These are phyloP conservation scores for Troides oblongomaculatus DNA, from an alignment of 2,888 invertebrate species.

Conservation along the genomic window DNA sequence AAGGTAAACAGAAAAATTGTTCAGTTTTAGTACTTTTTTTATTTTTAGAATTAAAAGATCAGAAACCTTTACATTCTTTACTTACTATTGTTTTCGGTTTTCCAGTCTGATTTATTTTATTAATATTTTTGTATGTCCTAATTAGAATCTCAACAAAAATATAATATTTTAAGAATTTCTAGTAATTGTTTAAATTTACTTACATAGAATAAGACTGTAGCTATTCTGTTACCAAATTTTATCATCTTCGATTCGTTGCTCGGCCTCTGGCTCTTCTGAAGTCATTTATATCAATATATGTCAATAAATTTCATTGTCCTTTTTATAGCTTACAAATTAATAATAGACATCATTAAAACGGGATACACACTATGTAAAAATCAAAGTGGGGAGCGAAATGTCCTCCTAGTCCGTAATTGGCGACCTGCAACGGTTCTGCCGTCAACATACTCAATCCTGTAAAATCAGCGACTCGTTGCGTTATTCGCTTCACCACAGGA, in stretches of 20 bases:
- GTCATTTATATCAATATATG: not conserved
- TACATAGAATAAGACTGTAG: conserved; percentile 4
- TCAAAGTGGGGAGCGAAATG: conserved; percentile 84
- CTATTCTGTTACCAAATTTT: conserved; percentile 5
- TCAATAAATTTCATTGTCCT: not conserved
- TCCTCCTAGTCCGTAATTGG: conserved; percentile 98
- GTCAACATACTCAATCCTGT: not conserved
- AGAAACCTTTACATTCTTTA: too few species aligned
- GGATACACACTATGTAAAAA: not conserved
- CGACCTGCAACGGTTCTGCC: conserved; percentile 86
- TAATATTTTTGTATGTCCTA: too few species aligned
- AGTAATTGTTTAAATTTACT: not conserved
- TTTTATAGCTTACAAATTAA: not conserved
- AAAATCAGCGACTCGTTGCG: conserved; percentile 1
- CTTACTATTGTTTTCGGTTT: too few species aligned
- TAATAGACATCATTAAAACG: too few species aligned
- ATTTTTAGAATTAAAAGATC: too few species aligned
- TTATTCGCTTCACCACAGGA: not conserved
- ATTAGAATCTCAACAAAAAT: too few species aligned
- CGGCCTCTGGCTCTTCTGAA: conserved; percentile 75
- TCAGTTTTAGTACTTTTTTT: too few species aligned
- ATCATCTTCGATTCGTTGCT: conserved; percentile 53
- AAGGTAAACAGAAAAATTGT: too few species aligned
- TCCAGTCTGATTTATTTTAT: too few species aligned
- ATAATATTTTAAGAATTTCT: not conserved